Evolutionary conservation across 1,140 invertebrate species (phyloP), one percentile per base, ranked within the genome.

Genomic region (Philopotamus ludificatus): DNA sequence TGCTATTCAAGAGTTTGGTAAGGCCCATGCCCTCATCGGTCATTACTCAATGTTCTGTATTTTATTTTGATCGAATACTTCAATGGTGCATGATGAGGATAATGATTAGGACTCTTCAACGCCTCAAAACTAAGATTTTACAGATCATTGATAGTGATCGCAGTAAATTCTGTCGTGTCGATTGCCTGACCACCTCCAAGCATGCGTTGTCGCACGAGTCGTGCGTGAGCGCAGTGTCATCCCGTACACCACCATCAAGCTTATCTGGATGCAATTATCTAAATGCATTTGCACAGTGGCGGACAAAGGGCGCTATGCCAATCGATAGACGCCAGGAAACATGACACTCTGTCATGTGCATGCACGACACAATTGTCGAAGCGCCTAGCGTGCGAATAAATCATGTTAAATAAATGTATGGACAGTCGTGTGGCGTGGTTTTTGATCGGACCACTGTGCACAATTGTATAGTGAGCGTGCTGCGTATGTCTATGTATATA

Each of bases 241-340:
- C 22, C n/a, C n/a, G 34, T 57, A 57, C 53, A 57, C 25, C 34
- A 28, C n/a, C 20, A 57, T 57, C 34, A 23, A 15, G 9, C 12
- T 28, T 57, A 39, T 57, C 23, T 28, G n/a, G 10, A 10, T 2
- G 12, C 53, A 57, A 57, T 57, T 57, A 57, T 57, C 53, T 57
- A 57, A 57, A 57, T 57, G 53, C 53, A 57, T 34, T 28, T 22
- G 22, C 34, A n/a, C 53, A 57, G 12, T 12, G 12, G 28, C 28
- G 12, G 28, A 34, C 28, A 34, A 34, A 34, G 28, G 28, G 12
- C 28, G 28, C 28, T 12, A 34, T 34, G 4, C 4, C 28, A 34
- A 34, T 34, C 28, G 12, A 34, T 34, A 34, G 12, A 7, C 12
- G 4, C 4, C 28, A 34, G 4, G 28, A 34, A 34, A 34, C 28